phyloP scores from a whole-genome alignment of 2,797 vertebrate species.

The Pseudocheirus occidentalis region DNA sequence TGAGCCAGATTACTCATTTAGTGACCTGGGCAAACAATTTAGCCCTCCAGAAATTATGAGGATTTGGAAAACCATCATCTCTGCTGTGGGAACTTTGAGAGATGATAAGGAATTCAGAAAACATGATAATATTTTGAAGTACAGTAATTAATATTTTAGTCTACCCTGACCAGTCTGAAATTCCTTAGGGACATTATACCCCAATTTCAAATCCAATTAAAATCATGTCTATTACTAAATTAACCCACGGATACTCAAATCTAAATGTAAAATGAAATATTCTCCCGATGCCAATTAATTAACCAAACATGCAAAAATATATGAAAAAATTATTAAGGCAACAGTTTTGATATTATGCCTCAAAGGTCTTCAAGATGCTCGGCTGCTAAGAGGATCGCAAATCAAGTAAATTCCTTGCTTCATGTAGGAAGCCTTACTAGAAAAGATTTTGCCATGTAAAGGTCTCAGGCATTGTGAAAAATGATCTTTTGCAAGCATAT shows the following conservation, averaged over 20 bases:
- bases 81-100: conserved; percentile 26
- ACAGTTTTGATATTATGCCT: conserved; percentile 52
- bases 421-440: conserved; percentile 35
- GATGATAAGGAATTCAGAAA: conserved; percentile 55
- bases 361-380: conserved; percentile 59
- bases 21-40: not conserved
- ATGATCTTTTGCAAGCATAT: conserved; percentile 70
- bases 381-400: conserved; percentile 44
- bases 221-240: conserved; percentile 74
- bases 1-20: not conserved
- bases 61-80: conserved; percentile 1
- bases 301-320: conserved; percentile 76
- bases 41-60: not conserved
- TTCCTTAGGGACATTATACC: conserved; percentile 71
- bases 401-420: conserved; percentile 47
- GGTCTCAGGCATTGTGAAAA: conserved; percentile 71
- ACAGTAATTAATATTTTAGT: conserved; percentile 75
- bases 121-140: conserved; percentile 67
- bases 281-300: conserved; percentile 76
- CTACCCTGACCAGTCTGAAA: conserved; percentile 70
- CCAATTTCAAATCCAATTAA: conserved; percentile 81
- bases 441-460: conserved; percentile 35
- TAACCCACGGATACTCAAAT: conserved; percentile 75
- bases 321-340: conserved; percentile 74
- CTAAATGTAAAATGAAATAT: conserved; percentile 75